Evolutionary conservation across 2,888 invertebrate genomes (phyloP), one percentile per base, ranked within the genome.

Genomic region (Caenorhabditis zanzibari): DNA sequence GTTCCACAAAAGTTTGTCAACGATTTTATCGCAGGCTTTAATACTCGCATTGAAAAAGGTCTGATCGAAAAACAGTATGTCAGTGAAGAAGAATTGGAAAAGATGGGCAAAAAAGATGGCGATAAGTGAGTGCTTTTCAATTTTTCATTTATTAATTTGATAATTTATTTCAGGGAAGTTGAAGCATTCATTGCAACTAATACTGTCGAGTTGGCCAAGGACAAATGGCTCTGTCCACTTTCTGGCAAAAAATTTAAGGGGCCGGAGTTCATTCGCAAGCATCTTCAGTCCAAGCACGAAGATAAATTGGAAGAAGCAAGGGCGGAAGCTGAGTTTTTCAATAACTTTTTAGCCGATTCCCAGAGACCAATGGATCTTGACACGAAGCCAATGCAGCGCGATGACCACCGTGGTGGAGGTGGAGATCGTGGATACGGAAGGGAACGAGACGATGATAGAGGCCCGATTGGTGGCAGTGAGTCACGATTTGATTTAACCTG

Each of bases 161-260:
- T 28, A 44, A 24, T 54, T 22, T 54, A 12, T 80, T 80, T 75
- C 84, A 88, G 88, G 64, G 96, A 96, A 93, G 96, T 97, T 0
- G 97, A 98, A 91, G 97, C 97, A 93, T 98, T 99, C 93, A 95
- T 99, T 19, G 95, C 96, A 90, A 95, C 97, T 0, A 99, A 99
- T 93, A 97, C 97, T 0, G 96, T 98, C 92, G 98, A 99, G 93
- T 92, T 99, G 86, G 96, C 96, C 0, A 97, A 97, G 92, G 99
- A 98, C 93, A 99, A 99, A 91, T 99, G 98, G 98, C 93, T 99
- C 87, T 99, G 99, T 93, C 99, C 99, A 0, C 94, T 99, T 10
- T 98, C 97, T 74, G 98, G 98, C 0, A 99, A 99, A 93, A 99
- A 99, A 93, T 99, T 99, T 93, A 99, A 98, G 74, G 95, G 98